Evolutionary conservation across 2,888 invertebrate genomes (phyloP), one percentile per base, ranked within the genome.

Genomic region (Pharmacophagus antenor): DNA sequence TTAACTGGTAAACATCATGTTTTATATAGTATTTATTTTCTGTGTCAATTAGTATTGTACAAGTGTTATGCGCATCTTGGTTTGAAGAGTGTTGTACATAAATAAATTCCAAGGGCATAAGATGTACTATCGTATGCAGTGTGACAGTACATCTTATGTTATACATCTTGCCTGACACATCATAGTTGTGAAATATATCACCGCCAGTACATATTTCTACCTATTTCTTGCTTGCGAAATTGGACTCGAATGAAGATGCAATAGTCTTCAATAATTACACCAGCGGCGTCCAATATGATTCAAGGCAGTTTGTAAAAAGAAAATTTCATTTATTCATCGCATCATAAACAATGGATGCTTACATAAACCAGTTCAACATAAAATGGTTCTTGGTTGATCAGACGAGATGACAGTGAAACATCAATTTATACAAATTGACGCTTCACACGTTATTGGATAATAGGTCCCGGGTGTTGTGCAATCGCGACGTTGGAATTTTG

Each of bases 401-500:
- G n/a, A 37, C n/a, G 37, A n/a, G 37, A 37, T n/a, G 37, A 37
- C n/a, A 37, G 37, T n/a, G n/a, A 37, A 37, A n/a, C 37, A 4
- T 37, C 37, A 37, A 37, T 37, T 37, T 37, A 37, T n/a, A 37
- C n/a, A 37, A 37, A 37, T 37, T 37, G 37, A n/a, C 37, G 10
- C 4, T n/a, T 37, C 37, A n/a, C 37, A 37, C n/a, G 10, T n/a
- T 25, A 25, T 49, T 49, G 49, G n/a, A 20, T 44, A 44, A 44
- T 20, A 44, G 44, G 44, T 27, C 12, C 44, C 8, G 20, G 20
- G 44, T 18, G 44, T 18, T n/a, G 37, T 5, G 37, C 37, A n/a
- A 37, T 37, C 5, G 37, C n/a, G 15, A 37, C 6, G 37, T 37
- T 37, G 0, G 37, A 37, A n/a, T 15, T 10, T 41, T 52, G 3